Evolutionary conservation across 2,888 invertebrate genomes (phyloP), one percentile per base, ranked within the genome.

Genomic region (Andrena bicolor): DNA sequence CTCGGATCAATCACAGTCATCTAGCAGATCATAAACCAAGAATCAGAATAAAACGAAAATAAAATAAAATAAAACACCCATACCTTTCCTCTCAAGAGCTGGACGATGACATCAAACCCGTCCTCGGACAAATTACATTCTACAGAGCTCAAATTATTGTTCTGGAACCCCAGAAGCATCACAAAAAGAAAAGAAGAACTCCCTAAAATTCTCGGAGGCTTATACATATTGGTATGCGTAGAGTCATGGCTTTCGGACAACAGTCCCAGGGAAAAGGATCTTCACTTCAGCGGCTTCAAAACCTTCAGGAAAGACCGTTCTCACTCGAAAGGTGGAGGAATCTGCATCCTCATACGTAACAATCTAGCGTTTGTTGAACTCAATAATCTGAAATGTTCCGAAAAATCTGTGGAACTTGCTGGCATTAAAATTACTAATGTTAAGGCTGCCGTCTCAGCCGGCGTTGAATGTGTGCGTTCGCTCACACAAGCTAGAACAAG

Each of bases 151-250:
- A 58, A 16, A 28, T 16, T 58, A 28, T 0, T 60, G 16, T 61
- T 71, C 16, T 71, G 71, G 71, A 61, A 71, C 13, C 1, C 13
- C 13, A 60, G 49, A 49, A 71, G 60, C 13, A 8, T 71, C 1
- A 23, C 7, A 3, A 28, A 28, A 7, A 28, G 23, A 16, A 16
- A 16, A 28, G 58, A 58, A 58, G 58, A 58, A 28, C 10, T 58
- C 1, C 0, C 28, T 5, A 13, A 28, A 5, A 28, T 58, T 16
- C 58, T 58, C 28, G 1, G 0, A 10, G 6, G 4, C 4, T 5
- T 58, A 13, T 61, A 71, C 61, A 51, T 49, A 13, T 30, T 71
- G 2, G 28, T 71, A 5, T 71, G 60, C 30, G 61, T 61, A 16
- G 71, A 71, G 61, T 20, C 28, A 1, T 71, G 71, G 71, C 49